phyloP scores from a whole-genome alignment of 1,140 invertebrate species.

The Eriosoma lanigerum region DNA sequence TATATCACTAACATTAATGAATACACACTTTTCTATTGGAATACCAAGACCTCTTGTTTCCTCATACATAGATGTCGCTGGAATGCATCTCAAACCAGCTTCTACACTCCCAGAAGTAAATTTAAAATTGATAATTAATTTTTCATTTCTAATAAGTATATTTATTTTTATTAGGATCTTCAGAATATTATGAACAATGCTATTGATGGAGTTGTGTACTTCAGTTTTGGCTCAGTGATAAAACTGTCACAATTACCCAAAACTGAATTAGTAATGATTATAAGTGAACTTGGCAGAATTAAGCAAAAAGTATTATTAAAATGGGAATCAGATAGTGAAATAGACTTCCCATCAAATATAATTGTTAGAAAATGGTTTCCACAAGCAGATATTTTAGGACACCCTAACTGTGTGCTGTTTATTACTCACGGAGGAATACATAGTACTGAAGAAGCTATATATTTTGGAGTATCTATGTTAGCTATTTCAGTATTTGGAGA shows the following conservation, averaged over 20 bases:
- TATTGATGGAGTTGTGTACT: slow-evolving; percentile 55
- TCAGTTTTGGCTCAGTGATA: slow-evolving; percentile 55
- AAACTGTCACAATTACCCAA: slow-evolving; percentile 7
- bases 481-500: slow-evolving; percentile 61
- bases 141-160: too few species aligned
- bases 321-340: slow-evolving; percentile 67
- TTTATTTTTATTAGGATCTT: slow-evolving; percentile 33
- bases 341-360: slow-evolving; percentile 64
- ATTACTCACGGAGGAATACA: slow-evolving; percentile 64
- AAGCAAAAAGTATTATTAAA: slow-evolving; percentile 67
- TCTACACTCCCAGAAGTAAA: slow-evolving; percentile 55
- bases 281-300: not conserved
- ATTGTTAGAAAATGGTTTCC: slow-evolving; percentile 69
- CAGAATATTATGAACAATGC: slow-evolving; percentile 54
- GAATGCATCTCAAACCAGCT: slow-evolving; percentile 60
- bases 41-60: slow-evolving; percentile 60
- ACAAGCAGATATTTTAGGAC: slow-evolving; percentile 70
- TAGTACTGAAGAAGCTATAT: slow-evolving; percentile 61
- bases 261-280: slow-evolving; percentile 17
- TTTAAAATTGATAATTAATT: not conserved
- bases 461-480: slow-evolving; percentile 61
- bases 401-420: slow-evolving; percentile 61
- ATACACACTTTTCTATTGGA: slow-evolving; percentile 56
- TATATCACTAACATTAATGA: slow-evolving; percentile 53
- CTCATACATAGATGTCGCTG: slow-evolving; percentile 64